Conservation (phyloP, 2,113 vertebrate genomes). For the Leptocoma aspasia region DNA sequence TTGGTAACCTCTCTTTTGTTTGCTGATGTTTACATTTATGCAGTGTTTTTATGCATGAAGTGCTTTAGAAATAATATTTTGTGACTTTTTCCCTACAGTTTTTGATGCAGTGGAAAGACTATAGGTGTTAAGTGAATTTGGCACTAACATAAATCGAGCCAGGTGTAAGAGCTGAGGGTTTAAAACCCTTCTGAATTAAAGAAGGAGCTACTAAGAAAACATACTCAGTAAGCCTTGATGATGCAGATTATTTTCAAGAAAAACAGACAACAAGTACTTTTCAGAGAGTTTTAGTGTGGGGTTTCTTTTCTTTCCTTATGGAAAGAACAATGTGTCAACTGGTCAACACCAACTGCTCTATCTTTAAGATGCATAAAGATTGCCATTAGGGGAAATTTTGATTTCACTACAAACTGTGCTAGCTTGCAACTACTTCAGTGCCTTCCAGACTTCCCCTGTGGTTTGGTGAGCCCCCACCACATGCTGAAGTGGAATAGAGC, state of each 20-base stretch:
- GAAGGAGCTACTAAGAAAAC: background rate
- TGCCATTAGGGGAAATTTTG: background rate
- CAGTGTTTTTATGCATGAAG: background rate
- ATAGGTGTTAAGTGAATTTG: background rate
- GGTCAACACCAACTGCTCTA: background rate
- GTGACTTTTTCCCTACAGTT: background rate
- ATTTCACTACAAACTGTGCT: background rate
- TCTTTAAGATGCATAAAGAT: background rate
- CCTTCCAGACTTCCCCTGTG: background rate
- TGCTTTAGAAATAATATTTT: background rate
- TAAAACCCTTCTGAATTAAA: background rate
- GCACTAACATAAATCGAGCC: background rate
- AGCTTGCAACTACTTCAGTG: background rate
- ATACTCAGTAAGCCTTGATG: background rate
- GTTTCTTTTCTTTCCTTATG: background rate
- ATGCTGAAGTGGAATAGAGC: fast-evolving
- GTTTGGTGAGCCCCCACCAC: background rate
- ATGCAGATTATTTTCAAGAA: background rate
- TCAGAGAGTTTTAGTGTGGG: background rate
- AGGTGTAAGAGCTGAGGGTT: background rate
- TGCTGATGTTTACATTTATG: background rate
- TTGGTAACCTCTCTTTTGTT: background rate
- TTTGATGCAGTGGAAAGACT: background rate
- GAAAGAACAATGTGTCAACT: background rate
- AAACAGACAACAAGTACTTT: background rate